phyloP scores from a whole-genome alignment of 1,140 invertebrate genomes.

The Bombyx mandarina region DNA sequence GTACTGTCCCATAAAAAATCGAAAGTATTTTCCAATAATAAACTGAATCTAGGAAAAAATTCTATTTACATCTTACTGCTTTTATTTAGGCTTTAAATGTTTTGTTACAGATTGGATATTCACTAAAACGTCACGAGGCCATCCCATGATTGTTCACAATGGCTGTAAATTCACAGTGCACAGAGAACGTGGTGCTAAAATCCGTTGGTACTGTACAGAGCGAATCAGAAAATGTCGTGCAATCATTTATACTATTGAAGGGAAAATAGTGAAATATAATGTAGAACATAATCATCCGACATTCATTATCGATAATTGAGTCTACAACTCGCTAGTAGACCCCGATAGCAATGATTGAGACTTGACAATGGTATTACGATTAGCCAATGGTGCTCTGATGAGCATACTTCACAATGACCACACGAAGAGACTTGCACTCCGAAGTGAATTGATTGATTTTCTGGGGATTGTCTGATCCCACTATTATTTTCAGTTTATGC shows the following conservation, averaged over 20 bases:
- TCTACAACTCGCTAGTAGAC: not conserved
- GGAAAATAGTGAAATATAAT: constrained; percentile 17
- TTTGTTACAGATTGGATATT: not conserved
- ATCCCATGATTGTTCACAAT: not conserved
- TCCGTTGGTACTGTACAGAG: constrained; percentile 15
- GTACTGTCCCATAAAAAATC: no score
- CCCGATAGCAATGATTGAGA: no score
- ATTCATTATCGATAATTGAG: not conserved
- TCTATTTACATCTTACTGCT: no score
- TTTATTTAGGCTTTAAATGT: not conserved
- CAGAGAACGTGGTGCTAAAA: not conserved
- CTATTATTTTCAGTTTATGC: no score
- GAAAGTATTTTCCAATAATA: no score
- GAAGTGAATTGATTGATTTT: no score
- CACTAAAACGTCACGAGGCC: not conserved
- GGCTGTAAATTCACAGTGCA: not conserved
- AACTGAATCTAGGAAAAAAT: no score
- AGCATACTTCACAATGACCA: no score
- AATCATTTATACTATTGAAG: constrained; percentile 21
- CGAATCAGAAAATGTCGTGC: constrained; percentile 26
- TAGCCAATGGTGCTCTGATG: no score
- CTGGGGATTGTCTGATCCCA: no score
- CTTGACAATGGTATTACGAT: no score
- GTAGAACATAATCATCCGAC: constrained; percentile 21
- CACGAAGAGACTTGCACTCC: no score